Percentiles rank a stretch among this genome's conserved stretches.
Conservation (phyloP, 2,113 vertebrate genomes). For the Malurus alboscapulatus region DNA sequence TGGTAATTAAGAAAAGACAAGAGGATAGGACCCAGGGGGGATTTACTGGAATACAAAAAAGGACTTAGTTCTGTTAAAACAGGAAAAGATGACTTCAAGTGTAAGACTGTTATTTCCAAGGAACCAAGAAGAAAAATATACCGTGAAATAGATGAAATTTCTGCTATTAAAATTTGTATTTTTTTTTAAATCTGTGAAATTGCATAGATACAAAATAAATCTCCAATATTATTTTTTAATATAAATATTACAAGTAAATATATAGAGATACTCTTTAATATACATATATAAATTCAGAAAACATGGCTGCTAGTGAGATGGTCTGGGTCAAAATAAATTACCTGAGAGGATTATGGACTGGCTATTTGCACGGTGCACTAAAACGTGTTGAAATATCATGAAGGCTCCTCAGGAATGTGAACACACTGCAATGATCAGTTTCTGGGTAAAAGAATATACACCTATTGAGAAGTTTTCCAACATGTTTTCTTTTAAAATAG, state of each 20-base stretch:
- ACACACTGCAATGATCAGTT: background rate
- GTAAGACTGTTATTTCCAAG: background rate
- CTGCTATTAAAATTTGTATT: background rate
- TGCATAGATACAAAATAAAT: background rate
- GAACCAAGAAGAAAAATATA: background rate
- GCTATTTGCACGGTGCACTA: background rate
- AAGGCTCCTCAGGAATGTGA: background rate
- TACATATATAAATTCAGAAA: background rate
- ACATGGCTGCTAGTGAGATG: background rate
- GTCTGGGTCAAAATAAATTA: background rate
- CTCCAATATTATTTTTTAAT: background rate
- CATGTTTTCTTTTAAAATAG: background rate
- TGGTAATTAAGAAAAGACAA: background rate
- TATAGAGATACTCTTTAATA: background rate
- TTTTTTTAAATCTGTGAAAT: background rate
- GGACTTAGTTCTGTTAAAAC: background rate
- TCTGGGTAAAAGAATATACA: background rate
- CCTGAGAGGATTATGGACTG: background rate
- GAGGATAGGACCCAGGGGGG: background rate
- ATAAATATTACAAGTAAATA: background rate
- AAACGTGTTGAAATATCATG: background rate
- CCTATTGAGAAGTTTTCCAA: background rate
- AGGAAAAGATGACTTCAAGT: background rate
- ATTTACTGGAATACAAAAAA: background rate
- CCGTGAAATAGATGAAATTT: background rate